These are phyloP conservation scores for Stictocephala bisonia DNA, from an alignment of 2,888 invertebrate genomes.

Conservation along the genomic window DNA sequence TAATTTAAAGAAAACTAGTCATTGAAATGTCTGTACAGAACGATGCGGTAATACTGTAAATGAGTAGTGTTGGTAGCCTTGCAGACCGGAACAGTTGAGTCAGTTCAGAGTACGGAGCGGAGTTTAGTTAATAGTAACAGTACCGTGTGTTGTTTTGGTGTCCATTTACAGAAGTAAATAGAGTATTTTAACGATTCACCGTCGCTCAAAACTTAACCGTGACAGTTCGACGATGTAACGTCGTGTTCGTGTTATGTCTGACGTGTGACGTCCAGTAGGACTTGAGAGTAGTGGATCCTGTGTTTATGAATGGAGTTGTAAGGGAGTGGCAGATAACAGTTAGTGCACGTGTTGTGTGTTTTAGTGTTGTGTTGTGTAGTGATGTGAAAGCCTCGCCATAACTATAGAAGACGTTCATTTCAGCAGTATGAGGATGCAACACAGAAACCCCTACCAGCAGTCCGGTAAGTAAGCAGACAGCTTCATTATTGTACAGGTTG, in stretches of 20 bases:
- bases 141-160: conserved; percentile 29
- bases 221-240: conserved; percentile 9
- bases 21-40: no score
- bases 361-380: conserved; percentile 46
- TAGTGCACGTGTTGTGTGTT: conserved; percentile 26
- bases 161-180: no score
- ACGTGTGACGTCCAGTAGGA: conserved; percentile 23
- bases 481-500: neutral
- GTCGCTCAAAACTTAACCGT: no score
- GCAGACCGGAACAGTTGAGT: conserved; percentile 34
- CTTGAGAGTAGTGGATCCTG: conserved; percentile 31
- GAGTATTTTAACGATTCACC: no score
- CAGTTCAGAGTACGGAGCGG: conserved; percentile 41
- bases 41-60: no score
- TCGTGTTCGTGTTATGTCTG: conserved; percentile 1
- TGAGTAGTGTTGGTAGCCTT: conserved; percentile 1
- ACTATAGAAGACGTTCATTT: conserved; percentile 28
- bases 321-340: conserved; percentile 48
- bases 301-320: conserved; percentile 47
- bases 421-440: conserved; percentile 11
- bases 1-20: no score
- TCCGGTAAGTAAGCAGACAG: conserved; percentile 20
- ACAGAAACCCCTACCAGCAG: neutral
- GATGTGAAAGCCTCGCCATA: conserved; percentile 37
- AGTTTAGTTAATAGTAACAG: conserved; percentile 23